Evolutionary conservation across 2,797 vertebrate species (phyloP).

Genomic region (Pangasius mekongensis): DNA sequence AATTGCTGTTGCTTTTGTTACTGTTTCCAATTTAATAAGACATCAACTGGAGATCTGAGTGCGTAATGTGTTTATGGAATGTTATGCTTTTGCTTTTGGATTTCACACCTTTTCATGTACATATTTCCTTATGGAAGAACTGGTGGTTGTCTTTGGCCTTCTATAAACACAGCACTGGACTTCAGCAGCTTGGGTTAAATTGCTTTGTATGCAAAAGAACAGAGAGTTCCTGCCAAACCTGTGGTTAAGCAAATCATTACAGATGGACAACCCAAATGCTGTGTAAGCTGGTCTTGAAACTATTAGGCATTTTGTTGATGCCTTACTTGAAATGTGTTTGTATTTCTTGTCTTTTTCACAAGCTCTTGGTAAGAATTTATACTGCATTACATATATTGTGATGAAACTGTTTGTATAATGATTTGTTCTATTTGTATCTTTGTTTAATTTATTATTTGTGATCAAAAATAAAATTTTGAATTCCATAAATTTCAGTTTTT

Average conservation of each 20-base stretch:
- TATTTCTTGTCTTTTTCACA: constrained; percentile 37
- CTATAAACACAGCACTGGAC: constrained; percentile 35
- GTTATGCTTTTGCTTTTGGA: constrained; percentile 19
- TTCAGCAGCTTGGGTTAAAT: constrained; percentile 31
- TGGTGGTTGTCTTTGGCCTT: constrained; percentile 27
- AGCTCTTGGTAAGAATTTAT: constrained; percentile 50
- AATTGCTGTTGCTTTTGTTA: constrained; percentile 36
- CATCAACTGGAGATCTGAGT: constrained; percentile 11
- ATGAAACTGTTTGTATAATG: constrained; percentile 43
- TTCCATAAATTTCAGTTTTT: not conserved
- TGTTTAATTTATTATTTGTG: constrained; percentile 52
- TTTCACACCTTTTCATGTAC: constrained; percentile 44
- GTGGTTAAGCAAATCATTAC: constrained; percentile 35
- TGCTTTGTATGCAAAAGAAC: constrained; percentile 52
- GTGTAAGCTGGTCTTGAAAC: constrained; percentile 20
- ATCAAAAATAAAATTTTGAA: constrained; percentile 52
- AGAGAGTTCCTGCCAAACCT: constrained; percentile 44
- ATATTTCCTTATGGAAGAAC: constrained; percentile 33
- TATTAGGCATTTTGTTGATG: constrained; percentile 39
- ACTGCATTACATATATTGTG: constrained; percentile 39
- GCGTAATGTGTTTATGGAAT: not conserved
- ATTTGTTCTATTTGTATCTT: constrained; percentile 47
- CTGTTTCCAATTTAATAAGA: constrained; percentile 25
- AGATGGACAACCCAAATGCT: constrained; percentile 42
- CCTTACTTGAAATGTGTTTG: constrained; percentile 52